phyloP scores from a whole-genome alignment of 2,113 vertebrate species.

The Addax nasomaculatus region DNA sequence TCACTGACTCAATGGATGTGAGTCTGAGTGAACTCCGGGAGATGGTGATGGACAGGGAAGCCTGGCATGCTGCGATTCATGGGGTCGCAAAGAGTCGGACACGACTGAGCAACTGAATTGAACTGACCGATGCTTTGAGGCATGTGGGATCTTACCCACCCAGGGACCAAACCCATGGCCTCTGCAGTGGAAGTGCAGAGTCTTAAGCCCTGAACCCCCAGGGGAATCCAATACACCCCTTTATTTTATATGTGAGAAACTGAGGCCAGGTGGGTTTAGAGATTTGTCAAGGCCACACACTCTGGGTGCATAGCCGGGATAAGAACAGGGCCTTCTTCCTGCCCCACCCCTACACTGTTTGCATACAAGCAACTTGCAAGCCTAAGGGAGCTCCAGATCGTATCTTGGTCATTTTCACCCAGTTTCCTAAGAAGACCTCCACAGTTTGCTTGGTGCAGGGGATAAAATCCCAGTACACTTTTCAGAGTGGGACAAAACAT shows the following conservation, averaged over 20 bases:
- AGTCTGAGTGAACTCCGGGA: too few species aligned
- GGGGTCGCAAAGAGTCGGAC: too few species aligned
- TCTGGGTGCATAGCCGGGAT: too few species aligned
- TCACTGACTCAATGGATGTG: too few species aligned
- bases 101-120: too few species aligned
- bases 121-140: neutral
- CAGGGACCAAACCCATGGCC: neutral
- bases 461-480: neutral
- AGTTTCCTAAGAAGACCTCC: neutral
- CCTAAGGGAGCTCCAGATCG: neutral
- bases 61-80: too few species aligned
- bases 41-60: too few species aligned
- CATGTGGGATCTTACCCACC: neutral
- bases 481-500: neutral
- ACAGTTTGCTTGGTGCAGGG: neutral
- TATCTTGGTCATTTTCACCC: neutral
- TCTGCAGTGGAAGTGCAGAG: neutral
- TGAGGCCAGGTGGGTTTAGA: neutral
- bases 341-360: neutral
- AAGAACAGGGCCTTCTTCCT: neutral
- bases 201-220: neutral
- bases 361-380: neutral
- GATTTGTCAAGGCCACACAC: neutral
- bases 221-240: neutral
- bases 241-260: neutral